Percentiles rank a stretch among this genome's conserved stretches.
Evolutionary conservation across 2,113 vertebrate genomes (phyloP).

Genomic region (Hylia prasina): DNA sequence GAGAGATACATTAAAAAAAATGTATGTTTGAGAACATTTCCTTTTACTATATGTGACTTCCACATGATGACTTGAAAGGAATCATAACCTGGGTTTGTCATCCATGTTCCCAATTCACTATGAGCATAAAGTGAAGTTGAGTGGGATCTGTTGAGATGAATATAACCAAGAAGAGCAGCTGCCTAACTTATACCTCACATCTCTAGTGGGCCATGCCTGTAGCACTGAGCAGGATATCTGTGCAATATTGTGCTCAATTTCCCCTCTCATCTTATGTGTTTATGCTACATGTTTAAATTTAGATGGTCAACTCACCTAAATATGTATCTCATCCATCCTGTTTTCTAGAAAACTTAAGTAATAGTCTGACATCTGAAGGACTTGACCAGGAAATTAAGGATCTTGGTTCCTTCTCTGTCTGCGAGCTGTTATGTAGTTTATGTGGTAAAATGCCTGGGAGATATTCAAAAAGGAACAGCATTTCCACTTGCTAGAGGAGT

Average conservation of each 20-base stretch:
- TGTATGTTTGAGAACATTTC: not conserved
- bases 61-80: not conserved
- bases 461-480: not conserved
- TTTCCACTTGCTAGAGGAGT: not conserved
- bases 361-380: not conserved
- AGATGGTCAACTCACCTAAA: not conserved
- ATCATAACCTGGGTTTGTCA: not conserved
- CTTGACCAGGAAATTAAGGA: not conserved
- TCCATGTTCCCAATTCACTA: not conserved
- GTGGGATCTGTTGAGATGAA: not conserved
- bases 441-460: not conserved
- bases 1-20: not conserved
- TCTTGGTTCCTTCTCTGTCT: not conserved
- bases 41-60: not conserved
- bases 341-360: not conserved
- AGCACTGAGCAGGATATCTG: not conserved
- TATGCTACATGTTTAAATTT: not conserved
- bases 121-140: not conserved
- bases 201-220: not conserved
- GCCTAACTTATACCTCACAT: not conserved
- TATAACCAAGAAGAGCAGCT: not conserved
- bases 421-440: not conserved
- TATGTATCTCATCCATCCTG: not conserved
- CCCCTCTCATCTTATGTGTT: not conserved
- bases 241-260: not conserved